Evolutionary conservation across 1,140 invertebrate species (phyloP).

Genomic region (Nautilus pompilius): DNA sequence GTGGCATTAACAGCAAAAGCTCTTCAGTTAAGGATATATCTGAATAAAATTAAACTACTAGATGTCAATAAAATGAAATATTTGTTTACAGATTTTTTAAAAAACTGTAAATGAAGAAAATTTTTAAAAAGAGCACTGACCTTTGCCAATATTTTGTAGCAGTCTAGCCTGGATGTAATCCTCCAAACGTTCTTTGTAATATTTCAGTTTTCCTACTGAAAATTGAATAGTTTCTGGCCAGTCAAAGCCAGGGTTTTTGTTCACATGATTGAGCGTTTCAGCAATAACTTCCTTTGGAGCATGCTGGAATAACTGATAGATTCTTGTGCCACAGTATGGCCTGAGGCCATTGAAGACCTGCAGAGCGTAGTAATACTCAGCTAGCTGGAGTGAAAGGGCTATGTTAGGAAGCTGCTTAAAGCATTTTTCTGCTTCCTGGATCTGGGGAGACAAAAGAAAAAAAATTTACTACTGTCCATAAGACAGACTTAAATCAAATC

Average conservation of each 20-base stretch:
- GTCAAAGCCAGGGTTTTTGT: constrained; percentile 16
- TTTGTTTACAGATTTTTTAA: too few relatives aligned
- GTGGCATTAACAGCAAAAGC: too few relatives aligned
- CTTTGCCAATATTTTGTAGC: constrained; percentile 53
- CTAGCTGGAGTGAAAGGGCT: constrained; percentile 45
- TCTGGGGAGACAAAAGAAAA: constrained; percentile 16
- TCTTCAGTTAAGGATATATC: too few relatives aligned
- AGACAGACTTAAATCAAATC: too few relatives aligned
- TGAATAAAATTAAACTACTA: too few relatives aligned
- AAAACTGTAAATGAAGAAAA: too few relatives aligned
- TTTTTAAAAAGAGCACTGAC: too few relatives aligned
- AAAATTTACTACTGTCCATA: constrained; percentile 2
- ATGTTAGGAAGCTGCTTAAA: constrained; percentile 45
- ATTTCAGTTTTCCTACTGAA: constrained; percentile 30
- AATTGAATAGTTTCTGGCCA: constrained; percentile 27
- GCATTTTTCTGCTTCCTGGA: constrained; percentile 34
- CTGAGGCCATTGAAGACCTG: constrained; percentile 36
- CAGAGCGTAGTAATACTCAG: constrained; percentile 50
- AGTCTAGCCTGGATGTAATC: constrained; percentile 56
- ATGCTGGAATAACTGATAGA: constrained; percentile 30
- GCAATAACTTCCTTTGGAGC: constrained; percentile 32
- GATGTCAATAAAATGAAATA: too few relatives aligned
- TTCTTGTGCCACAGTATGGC: constrained; percentile 17
- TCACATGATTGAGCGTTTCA: constrained; percentile 28
- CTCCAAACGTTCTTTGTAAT: constrained; percentile 47